Percentiles rank a stretch among this genome's conserved stretches.
Evolutionary conservation across 2,113 vertebrate genomes (phyloP).

Genomic region (Gnathonemus longibarbis): DNA sequence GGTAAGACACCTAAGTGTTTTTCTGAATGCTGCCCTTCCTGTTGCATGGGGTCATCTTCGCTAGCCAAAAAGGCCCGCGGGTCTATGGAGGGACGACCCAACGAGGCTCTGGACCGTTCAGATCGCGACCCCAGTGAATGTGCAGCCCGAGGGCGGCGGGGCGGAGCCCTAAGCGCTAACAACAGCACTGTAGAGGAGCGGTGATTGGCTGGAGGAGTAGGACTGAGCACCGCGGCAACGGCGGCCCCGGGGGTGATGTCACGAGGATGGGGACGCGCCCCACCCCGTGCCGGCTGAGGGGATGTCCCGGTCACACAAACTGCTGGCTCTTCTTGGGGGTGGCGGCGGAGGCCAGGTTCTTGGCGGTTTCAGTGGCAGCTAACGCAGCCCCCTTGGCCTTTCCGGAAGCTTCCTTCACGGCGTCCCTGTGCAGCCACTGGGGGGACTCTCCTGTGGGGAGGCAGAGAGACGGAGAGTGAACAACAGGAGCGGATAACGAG

Average conservation of each 20-base stretch:
- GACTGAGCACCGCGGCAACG: neutral
- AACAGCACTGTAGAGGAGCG: neutral
- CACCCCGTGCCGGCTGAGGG: neutral
- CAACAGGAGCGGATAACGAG: too few species aligned
- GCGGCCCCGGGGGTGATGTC: neutral
- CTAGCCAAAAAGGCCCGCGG: neutral
- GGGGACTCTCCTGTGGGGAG: conserved; percentile 47
- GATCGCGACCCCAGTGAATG: neutral
- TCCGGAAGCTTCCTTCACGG: conserved; percentile 49
- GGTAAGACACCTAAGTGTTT: neutral
- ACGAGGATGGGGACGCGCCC: neutral
- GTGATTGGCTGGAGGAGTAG: neutral
- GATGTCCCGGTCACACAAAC: conserved; percentile 45
- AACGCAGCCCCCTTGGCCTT: conserved; percentile 51
- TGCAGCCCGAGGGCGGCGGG: neutral
- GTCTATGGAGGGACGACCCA: neutral
- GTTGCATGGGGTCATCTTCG: neutral
- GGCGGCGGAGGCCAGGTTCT: conserved; percentile 54
- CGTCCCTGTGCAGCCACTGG: conserved; percentile 49
- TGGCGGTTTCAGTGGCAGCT: conserved; percentile 39
- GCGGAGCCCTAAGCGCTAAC: neutral
- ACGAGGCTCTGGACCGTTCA: neutral
- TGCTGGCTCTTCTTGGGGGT: conserved; percentile 55
- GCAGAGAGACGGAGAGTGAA: too few species aligned
- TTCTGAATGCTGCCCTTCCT: neutral